Base-by-base conservation (phyloP, 2,797 vertebrate species). In the Neomorphus geoffroyi region DNA sequence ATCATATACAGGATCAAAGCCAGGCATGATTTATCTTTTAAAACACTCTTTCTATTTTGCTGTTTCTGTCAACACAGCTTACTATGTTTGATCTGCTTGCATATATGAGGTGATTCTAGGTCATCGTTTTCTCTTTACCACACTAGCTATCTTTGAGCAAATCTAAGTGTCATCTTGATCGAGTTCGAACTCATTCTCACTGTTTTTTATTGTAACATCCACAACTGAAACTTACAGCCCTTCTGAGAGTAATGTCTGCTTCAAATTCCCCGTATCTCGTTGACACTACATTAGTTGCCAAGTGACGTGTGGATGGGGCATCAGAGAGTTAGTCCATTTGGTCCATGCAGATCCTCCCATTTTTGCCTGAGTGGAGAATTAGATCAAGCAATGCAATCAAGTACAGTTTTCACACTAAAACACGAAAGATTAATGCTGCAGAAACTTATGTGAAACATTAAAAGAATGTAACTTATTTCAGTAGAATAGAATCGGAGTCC, bases 371-470 rank as follows among this genome's bases (percentile, higher is more conserved):
- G 12, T 53, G 24, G 32, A 72, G 26, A 22, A 11, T 30, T 48
- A 69, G 26, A 77, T 54, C 5, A 57, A 86, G 27, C 2, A 2
- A 22, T 41, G 30, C 39, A 64, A 32, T 77, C 39, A 46, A 65
- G 32, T 10, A 41, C 16, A 26, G 14, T 51, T 80, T 73, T 71
- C 17, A 16, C 0, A 0, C 23, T 73, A 1, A 11, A 22, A 16
- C 12, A 57, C 13, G 19, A 60, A 80, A 80, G 85, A 41, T 37
- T 23, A 85, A n/a, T n/a, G 46, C 22, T 67, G 19, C 14, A 71
- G 26, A 10, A 61, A 32, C 41, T 78, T 23, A n/a, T 74, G 41
- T 56, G n/a, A 66, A 78, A 33, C 53, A 39, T 16, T 85, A 48
- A 65, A 69, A 17, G 23, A 48, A 64, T 18, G 6, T 35, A 71